These are phyloP conservation scores for Mustela erminea DNA, from an alignment of 2,797 vertebrate genomes.

Conservation along the genomic window DNA sequence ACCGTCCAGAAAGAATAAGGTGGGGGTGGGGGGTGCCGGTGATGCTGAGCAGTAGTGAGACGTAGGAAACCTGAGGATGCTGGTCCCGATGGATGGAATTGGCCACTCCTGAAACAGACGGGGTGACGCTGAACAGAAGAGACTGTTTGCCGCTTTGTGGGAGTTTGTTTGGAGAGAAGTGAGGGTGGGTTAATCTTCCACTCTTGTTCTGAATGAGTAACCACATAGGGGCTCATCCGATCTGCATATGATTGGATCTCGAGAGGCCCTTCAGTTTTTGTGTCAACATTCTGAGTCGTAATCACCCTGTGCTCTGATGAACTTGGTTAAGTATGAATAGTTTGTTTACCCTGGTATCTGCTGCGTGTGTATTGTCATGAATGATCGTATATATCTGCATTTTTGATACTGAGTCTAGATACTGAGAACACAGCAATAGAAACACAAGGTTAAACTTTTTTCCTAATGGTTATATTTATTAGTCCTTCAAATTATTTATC, in stretches of 20 bases:
- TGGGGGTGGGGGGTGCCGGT: background rate
- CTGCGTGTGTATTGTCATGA: background rate
- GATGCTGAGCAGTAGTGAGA: background rate
- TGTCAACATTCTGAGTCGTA: conserved; percentile 34
- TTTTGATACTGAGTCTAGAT: background rate
- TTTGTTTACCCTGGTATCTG: conserved; percentile 32
- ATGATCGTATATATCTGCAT: background rate
- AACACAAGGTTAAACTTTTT: conserved; percentile 22
- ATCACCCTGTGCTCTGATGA: background rate
- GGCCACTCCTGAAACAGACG: background rate
- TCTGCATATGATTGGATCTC: background rate
- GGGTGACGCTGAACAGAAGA: background rate
- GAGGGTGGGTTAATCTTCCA: conserved; percentile 49
- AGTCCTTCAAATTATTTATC: conserved; percentile 32
- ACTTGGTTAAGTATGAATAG: conserved; percentile 11
- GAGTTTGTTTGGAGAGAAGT: background rate
- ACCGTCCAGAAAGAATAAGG: background rate
- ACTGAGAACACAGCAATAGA: background rate
- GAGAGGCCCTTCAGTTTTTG: conserved; percentile 12
- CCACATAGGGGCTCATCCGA: background rate
- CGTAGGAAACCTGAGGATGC: background rate
- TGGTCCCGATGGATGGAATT: background rate
- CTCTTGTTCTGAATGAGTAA: conserved; percentile 49
- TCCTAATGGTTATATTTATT: background rate
- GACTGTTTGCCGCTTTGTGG: background rate